phyloP scores from a whole-genome alignment of 1,140 invertebrate genomes.

The Eufriesea mexicana region DNA sequence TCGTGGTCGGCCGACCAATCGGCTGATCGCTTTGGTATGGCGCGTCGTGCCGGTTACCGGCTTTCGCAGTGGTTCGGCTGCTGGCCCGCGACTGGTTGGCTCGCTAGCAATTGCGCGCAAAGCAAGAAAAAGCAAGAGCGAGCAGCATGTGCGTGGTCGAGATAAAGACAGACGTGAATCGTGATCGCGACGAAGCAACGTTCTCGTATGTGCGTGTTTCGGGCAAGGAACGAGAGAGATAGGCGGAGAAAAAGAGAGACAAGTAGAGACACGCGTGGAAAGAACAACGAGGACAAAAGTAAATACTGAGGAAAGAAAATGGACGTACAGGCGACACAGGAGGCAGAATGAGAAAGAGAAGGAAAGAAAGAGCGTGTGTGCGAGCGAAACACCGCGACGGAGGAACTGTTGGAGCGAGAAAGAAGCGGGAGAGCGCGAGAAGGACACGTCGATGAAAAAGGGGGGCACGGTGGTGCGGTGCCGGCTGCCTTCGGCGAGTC shows the following conservation, averaged over 20 bases:
- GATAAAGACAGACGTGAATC: constrained; percentile 26
- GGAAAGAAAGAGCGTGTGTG: neutral
- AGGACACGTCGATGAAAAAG: constrained; percentile 48
- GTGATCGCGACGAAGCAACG: constrained; percentile 14
- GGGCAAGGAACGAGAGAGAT: neutral
- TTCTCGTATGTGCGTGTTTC: neutral
- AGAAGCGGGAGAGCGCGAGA: constrained; percentile 20
- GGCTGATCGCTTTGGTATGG: neutral
- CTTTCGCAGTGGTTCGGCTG: constrained; percentile 34
- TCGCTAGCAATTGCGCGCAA: constrained; percentile 20
- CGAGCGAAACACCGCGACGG: neutral
- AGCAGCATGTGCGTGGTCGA: neutral
- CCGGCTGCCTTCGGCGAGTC: constrained; percentile 61
- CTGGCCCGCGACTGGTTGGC: constrained; percentile 16
- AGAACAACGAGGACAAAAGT: constrained; percentile 16
- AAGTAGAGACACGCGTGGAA: neutral
- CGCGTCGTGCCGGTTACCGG: constrained; percentile 49
- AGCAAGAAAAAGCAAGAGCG: constrained; percentile 17
- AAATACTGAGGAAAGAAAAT: constrained; percentile 45
- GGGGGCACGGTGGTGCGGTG: constrained; percentile 51
- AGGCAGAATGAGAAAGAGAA: constrained; percentile 18
- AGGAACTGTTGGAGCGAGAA: neutral
- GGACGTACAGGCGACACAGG: constrained; percentile 5
- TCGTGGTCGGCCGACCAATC: constrained; percentile 33
- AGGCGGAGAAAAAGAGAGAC: constrained; percentile 3